Evolutionary conservation across 1,140 invertebrate species (phyloP).

Genomic region (Drosophila lacteicornis): DNA sequence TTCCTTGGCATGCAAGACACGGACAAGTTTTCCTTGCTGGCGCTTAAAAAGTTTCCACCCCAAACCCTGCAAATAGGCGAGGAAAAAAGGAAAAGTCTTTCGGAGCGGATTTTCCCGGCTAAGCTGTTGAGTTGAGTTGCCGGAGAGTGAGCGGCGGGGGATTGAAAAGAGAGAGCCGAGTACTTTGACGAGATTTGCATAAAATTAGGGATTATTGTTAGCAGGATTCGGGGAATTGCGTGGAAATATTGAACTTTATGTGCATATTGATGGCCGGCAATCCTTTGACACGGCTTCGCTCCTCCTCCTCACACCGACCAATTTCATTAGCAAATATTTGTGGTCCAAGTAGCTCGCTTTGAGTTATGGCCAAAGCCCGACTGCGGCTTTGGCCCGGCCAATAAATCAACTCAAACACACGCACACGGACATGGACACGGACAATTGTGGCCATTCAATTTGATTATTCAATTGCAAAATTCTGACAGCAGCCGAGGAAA

Average conservation of each 20-base stretch:
- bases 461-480: conserved; percentile 81
- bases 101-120: conserved; percentile 63
- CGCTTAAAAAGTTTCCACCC: conserved; percentile 74
- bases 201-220: conserved; percentile 80
- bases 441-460: conserved; percentile 59
- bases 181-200: conserved; percentile 77
- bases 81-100: conserved; percentile 35
- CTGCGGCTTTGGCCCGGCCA: conserved; percentile 48
- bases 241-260: conserved; percentile 81
- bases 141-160: conserved; percentile 4
- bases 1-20: conserved; percentile 77
- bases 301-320: conserved; percentile 2
- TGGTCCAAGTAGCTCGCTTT: conserved; percentile 55
- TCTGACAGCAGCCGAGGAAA: conserved; percentile 68
- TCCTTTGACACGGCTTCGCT: conserved; percentile 43
- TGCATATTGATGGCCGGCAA: conserved; percentile 68
- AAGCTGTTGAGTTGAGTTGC: conserved; percentile 53
- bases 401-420: conserved; percentile 64
- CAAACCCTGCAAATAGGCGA: not conserved
- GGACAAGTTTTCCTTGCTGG: conserved; percentile 75
- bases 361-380: conserved; percentile 57
- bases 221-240: conserved; percentile 73
- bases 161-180: conserved; percentile 35
- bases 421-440: conserved; percentile 4
- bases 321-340: conserved; percentile 80